phyloP scores from a whole-genome alignment of 2,797 vertebrate species.

The Takifugu ocellatus region DNA sequence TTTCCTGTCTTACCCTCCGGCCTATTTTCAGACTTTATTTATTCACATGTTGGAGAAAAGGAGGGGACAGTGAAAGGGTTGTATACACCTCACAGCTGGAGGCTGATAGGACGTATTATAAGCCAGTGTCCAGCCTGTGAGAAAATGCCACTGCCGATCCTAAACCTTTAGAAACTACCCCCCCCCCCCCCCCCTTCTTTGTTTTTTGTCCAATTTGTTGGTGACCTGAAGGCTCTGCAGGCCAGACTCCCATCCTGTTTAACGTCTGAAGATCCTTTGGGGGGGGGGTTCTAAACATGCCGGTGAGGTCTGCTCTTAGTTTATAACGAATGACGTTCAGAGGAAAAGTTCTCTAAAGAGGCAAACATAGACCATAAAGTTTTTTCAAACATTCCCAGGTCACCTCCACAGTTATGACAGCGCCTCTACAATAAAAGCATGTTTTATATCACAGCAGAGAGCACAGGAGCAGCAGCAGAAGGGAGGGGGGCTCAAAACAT shows the following conservation, averaged over 20 bases:
- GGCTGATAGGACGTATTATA: slow-evolving; percentile 67
- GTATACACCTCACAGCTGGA: slow-evolving; percentile 75
- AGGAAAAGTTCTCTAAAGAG: not conserved
- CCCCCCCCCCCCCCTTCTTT: slow-evolving; percentile 18
- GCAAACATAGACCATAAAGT: not conserved
- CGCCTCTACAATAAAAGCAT: no score
- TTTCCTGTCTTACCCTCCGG: slow-evolving; percentile 38
- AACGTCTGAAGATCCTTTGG: slow-evolving; percentile 27
- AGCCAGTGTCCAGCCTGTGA: slow-evolving; percentile 58
- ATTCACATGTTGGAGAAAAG: slow-evolving; percentile 63
- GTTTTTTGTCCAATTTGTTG: slow-evolving; percentile 19
- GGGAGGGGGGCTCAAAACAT: slow-evolving; percentile 42
- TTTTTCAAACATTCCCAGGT: not conserved
- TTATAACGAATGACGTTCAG: slow-evolving; percentile 1
- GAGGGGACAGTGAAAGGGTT: slow-evolving; percentile 60
- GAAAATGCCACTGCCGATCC: slow-evolving; percentile 51
- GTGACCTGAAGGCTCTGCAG: slow-evolving; percentile 43
- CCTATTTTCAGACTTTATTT: slow-evolving; percentile 66
- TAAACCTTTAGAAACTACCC: slow-evolving; percentile 37
- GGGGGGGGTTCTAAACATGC: slow-evolving; percentile 14
- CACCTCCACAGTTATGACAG: not conserved
- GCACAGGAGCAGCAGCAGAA: slow-evolving; percentile 9
- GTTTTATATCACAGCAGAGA: not conserved
- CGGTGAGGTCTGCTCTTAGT: slow-evolving; percentile 14
- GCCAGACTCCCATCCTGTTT: slow-evolving; percentile 38